A percentile compares a stretch with the other conserved stretches of the same genome.
phyloP scores from a whole-genome alignment of 2,888 invertebrate species.

The Bombyx huttoni region DNA sequence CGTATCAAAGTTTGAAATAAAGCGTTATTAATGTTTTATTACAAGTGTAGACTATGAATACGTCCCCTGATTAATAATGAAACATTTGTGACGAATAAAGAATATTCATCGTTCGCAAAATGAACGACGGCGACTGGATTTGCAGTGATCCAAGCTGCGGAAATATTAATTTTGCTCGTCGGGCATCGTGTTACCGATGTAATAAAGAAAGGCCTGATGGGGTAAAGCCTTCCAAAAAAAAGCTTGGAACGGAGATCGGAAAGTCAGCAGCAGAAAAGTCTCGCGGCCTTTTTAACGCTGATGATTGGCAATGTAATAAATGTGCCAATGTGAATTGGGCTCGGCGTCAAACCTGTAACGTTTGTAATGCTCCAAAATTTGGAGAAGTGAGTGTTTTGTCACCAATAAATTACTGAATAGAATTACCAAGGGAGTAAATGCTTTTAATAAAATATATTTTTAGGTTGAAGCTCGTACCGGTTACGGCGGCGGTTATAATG shows the following conservation, averaged over 20 bases:
- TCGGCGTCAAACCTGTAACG: slow-evolving; percentile 94
- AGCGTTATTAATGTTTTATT: slow-evolving; percentile 12
- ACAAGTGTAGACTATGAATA: slow-evolving; percentile 15
- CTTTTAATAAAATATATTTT: slow-evolving; percentile 12
- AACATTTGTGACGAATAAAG: slow-evolving; percentile 19
- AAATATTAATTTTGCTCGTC: slow-evolving; percentile 94
- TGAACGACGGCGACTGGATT: slow-evolving; percentile 77
- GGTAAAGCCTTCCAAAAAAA: slow-evolving; percentile 74
- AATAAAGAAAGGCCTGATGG: slow-evolving; percentile 76
- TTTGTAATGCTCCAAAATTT: slow-evolving; percentile 98
- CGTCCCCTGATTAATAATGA: slow-evolving; percentile 6
- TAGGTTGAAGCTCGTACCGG: slow-evolving; percentile 81
- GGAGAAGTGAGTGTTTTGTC: slow-evolving; percentile 81
- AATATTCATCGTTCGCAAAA: slow-evolving; percentile 36
- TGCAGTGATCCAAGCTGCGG: slow-evolving; percentile 82
- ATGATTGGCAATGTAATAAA: slow-evolving; percentile 99
- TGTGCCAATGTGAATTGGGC: slow-evolving; percentile 99
- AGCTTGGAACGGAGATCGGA: slow-evolving; percentile 96
- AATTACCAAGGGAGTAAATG: background rate
- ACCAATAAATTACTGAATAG: too few species aligned
- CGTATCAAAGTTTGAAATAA: slow-evolving; percentile 9
- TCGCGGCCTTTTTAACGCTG: slow-evolving; percentile 94
- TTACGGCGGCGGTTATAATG: slow-evolving; percentile 94
- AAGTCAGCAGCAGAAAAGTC: slow-evolving; percentile 99
- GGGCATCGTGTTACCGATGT: slow-evolving; percentile 93